Percentiles rank a stretch among this genome's conserved stretches.
Conservation (phyloP, 2,888 invertebrate genomes). For the Tipula confusa region DNA sequence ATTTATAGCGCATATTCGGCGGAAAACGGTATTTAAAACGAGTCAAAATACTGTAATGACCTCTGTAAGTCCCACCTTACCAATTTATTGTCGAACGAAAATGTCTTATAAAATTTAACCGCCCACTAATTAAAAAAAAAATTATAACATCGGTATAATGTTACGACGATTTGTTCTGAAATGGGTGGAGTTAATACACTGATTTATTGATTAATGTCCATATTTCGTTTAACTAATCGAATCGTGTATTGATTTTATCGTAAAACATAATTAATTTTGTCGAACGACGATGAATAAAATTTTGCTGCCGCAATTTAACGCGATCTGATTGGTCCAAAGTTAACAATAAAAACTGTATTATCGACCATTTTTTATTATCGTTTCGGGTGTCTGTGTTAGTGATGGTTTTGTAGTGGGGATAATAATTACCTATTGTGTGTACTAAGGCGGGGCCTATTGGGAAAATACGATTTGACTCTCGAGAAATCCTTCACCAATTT, state of each 20-base stretch:
- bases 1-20: slow-evolving; percentile 15
- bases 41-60: neutral
- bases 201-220: neutral
- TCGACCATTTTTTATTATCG: neutral
- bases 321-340: neutral
- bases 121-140: neutral
- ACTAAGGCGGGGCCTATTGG: slow-evolving; percentile 30
- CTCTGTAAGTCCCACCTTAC: slow-evolving; percentile 3
- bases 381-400: neutral
- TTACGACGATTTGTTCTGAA: neutral
- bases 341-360: neutral
- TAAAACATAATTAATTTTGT: neutral
- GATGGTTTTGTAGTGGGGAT: neutral
- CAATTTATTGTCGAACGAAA: neutral
- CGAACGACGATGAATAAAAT: neutral
- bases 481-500: slow-evolving; percentile 29
- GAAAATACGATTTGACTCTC: slow-evolving; percentile 32
- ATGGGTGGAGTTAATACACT: neutral
- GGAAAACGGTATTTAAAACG: neutral
- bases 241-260: neutral
- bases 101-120: neutral
- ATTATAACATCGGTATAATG: neutral
- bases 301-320: neutral
- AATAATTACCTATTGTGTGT: slow-evolving; percentile 9
- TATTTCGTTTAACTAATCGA: neutral